phyloP scores from a whole-genome alignment of 2,113 vertebrate genomes.

The Ciconia maguari region DNA sequence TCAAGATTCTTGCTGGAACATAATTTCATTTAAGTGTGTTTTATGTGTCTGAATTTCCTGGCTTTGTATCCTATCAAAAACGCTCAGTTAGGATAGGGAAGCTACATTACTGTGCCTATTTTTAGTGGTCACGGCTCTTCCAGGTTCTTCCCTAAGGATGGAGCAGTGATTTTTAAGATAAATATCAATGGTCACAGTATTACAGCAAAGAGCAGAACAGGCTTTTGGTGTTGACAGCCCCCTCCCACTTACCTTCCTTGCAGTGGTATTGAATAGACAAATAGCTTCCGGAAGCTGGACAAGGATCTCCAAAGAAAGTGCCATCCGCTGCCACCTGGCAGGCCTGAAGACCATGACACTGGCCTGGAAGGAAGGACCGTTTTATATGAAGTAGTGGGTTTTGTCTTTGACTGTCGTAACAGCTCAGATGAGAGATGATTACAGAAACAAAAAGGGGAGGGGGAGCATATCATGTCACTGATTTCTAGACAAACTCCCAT shows the following conservation, averaged over 20 bases:
- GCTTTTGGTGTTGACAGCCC: background rate
- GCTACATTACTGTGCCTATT: background rate
- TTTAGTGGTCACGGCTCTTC: background rate
- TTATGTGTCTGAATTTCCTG: background rate
- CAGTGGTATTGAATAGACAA: constrained; percentile 88
- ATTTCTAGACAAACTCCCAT: background rate
- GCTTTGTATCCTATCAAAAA: background rate
- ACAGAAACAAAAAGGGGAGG: background rate
- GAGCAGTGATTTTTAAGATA: background rate
- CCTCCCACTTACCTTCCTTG: constrained; percentile 81
- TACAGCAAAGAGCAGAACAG: background rate
- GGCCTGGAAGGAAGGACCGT: constrained; percentile 67
- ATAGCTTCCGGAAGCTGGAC: constrained; percentile 84
- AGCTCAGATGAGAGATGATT: background rate
- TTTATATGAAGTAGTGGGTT: background rate
- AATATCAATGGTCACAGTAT: background rate
- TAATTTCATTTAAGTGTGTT: background rate
- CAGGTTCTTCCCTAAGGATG: background rate
- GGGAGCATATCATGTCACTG: background rate
- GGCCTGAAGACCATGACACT: constrained; percentile 87
- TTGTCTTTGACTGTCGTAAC: background rate
- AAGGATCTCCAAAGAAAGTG: constrained; percentile 83
- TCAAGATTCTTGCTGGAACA: background rate
- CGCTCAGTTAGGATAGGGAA: background rate
- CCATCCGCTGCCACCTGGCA: constrained; percentile 84